Conservation (phyloP, 2,113 vertebrate species). For the Colinus virginianus region DNA sequence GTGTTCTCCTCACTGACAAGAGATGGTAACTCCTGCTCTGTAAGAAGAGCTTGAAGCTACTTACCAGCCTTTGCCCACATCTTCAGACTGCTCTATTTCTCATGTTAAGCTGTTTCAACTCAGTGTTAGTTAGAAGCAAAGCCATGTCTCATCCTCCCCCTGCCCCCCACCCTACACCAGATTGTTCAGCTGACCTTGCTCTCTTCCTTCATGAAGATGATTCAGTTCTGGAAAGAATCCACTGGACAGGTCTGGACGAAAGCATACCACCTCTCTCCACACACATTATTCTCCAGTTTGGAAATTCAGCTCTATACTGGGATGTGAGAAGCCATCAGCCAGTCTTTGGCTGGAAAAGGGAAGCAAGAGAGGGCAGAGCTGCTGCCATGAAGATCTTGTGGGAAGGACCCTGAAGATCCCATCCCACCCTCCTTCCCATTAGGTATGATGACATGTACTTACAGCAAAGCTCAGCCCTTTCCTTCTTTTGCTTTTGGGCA, state of each 20-base stretch:
- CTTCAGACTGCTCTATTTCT: background rate
- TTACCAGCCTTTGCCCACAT: background rate
- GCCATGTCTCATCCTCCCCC: background rate
- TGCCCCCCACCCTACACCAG: background rate
- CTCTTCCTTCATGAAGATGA: background rate
- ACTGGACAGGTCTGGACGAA: background rate
- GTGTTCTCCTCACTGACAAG: background rate
- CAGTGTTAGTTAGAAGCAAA: background rate
- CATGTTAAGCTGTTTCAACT: background rate
- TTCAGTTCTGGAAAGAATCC: background rate
- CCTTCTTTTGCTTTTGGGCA: background rate
- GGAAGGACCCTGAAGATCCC: background rate
- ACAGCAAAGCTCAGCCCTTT: background rate
- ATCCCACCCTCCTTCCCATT: background rate
- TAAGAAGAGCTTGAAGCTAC: background rate
- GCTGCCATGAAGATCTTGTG: background rate
- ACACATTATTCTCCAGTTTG: background rate
- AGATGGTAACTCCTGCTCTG: background rate
- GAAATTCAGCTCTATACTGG: background rate
- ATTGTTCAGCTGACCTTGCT: background rate
- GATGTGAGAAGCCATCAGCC: background rate
- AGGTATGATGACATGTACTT: background rate
- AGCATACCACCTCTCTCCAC: background rate
- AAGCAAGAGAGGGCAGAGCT: background rate
- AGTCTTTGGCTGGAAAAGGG: fast-evolving